phyloP scores from a whole-genome alignment of 2,888 invertebrate species.

The Clusia tigrina region DNA sequence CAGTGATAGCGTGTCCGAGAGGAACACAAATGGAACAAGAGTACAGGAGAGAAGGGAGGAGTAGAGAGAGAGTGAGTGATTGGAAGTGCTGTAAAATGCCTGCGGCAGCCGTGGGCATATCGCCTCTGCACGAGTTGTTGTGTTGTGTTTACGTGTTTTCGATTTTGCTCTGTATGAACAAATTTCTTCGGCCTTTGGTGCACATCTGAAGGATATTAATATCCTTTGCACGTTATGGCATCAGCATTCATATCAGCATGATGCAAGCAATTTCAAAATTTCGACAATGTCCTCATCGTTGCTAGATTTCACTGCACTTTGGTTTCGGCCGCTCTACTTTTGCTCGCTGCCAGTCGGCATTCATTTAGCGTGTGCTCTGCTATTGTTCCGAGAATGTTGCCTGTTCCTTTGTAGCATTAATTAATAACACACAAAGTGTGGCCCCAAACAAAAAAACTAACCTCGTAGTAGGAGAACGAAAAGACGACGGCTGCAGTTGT shows the following conservation, averaged over 20 bases:
- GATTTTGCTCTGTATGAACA: background rate
- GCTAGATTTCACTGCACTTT: background rate
- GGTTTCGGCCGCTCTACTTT: background rate
- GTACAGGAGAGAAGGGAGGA: background rate
- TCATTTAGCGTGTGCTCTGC: too few relatives aligned
- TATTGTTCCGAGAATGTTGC: too few relatives aligned
- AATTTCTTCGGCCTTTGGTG: background rate
- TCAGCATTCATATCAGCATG: background rate
- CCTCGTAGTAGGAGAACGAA: too few relatives aligned
- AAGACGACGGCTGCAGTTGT: too few relatives aligned
- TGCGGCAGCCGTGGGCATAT: constrained; percentile 5
- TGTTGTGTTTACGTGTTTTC: background rate
- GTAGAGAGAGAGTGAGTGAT: background rate
- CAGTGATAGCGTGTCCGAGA: too few relatives aligned
- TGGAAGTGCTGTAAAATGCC: background rate
- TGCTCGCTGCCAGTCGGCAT: background rate
- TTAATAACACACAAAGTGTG: too few relatives aligned
- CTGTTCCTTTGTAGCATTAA: too few relatives aligned
- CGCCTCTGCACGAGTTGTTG: background rate
- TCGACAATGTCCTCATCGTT: background rate
- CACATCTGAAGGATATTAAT: constrained; percentile 2
- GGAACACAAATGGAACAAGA: too few relatives aligned
- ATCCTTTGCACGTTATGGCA: background rate
- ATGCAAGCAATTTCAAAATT: constrained; percentile 1
- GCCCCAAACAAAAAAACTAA: too few relatives aligned